Conservation (phyloP, 2,888 invertebrate genomes). For the Cephus runcator region DNA sequence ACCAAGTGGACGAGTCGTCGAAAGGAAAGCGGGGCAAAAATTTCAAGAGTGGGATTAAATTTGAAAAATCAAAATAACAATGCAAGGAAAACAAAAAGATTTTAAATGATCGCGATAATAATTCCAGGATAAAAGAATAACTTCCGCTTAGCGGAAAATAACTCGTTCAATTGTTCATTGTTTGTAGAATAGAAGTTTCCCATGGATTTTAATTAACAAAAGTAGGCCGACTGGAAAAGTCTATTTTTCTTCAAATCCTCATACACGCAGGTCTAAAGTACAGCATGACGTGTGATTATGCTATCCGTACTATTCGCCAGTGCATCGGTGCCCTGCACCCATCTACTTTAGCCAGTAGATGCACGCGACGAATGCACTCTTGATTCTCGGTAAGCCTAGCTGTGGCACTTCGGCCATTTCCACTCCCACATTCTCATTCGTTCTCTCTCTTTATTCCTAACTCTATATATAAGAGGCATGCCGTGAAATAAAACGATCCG, state of each 20-base stretch:
- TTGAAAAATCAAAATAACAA: background rate
- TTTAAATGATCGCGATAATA: background rate
- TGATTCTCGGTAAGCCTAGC: background rate
- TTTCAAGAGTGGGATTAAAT: background rate
- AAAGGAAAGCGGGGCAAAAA: background rate
- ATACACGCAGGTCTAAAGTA: background rate
- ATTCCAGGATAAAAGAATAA: conserved; percentile 19
- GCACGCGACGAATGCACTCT: background rate
- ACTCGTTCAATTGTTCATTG: conserved; percentile 37
- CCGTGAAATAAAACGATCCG: background rate
- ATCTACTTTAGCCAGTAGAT: background rate
- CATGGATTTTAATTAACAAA: conserved; percentile 31
- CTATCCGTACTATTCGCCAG: background rate
- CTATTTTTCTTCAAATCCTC: background rate
- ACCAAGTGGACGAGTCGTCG: background rate
- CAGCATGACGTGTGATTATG: background rate
- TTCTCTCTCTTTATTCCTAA: background rate
- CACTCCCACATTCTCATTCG: background rate
- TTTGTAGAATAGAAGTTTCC: conserved; percentile 5
- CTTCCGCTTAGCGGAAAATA: conserved; percentile 29
- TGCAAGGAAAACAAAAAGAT: no score
- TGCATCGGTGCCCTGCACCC: background rate
- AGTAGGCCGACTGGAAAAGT: background rate
- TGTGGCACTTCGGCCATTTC: background rate
- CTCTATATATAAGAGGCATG: background rate